Conservation (phyloP, 2,888 invertebrate species). For the Seira musarum region DNA sequence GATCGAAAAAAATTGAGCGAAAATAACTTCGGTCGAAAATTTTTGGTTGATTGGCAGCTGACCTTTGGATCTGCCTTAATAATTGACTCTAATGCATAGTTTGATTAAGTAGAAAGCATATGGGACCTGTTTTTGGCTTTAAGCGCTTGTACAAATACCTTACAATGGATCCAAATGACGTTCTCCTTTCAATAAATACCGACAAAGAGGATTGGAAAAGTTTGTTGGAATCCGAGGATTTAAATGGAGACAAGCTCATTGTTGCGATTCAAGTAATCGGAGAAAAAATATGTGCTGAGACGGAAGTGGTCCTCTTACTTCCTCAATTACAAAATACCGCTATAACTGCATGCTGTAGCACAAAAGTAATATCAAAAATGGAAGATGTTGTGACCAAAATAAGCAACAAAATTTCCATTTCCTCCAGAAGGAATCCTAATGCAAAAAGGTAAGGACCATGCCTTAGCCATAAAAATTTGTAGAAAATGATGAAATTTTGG, state of each 20-base stretch:
- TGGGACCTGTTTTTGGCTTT: constrained; percentile 62
- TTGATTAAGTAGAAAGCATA: constrained; percentile 43
- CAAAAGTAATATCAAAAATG: constrained; percentile 34
- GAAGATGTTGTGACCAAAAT: constrained; percentile 21
- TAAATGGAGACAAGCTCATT: constrained; percentile 46
- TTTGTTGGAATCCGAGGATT: constrained; percentile 42
- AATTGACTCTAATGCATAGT: too few relatives aligned
- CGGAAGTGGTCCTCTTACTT: constrained; percentile 31
- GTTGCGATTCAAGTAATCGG: constrained; percentile 55
- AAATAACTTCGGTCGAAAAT: too few relatives aligned
- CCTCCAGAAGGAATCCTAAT: too few relatives aligned
- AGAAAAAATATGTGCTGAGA: constrained; percentile 56
- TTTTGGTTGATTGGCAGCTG: too few relatives aligned
- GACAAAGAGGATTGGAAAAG: constrained; percentile 56
- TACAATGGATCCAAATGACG: constrained; percentile 27
- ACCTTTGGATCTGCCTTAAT: too few relatives aligned
- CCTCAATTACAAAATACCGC: constrained; percentile 39
- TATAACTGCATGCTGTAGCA: constrained; percentile 36
- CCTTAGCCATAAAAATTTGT: too few relatives aligned
- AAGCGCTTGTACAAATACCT: constrained; percentile 50
- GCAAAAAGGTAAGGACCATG: too few relatives aligned
- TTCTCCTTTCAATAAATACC: constrained; percentile 49
- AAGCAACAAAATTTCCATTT: not conserved
- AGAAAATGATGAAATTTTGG: too few relatives aligned
- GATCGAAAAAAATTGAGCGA: too few relatives aligned